Evolutionary conservation across 2,888 invertebrate species (phyloP).

Genomic region (Melieria omissa): DNA sequence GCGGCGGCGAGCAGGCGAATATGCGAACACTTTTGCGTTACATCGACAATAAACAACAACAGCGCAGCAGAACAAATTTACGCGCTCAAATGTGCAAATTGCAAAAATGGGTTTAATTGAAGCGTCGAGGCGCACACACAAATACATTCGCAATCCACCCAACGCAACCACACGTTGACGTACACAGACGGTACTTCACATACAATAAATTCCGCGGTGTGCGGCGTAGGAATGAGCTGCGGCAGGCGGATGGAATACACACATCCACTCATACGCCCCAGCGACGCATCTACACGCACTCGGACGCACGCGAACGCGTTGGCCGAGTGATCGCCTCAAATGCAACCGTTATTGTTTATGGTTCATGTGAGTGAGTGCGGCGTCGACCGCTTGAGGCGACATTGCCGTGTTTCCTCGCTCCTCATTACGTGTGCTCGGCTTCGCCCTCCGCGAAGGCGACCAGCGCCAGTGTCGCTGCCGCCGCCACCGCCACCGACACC

Average conservation of each 20-base stretch:
- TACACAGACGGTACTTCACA: neutral
- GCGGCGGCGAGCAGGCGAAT: too few relatives aligned
- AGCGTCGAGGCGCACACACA: neutral
- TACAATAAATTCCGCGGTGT: neutral
- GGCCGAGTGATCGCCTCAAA: neutral
- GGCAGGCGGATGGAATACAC: neutral
- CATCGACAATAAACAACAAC: neutral
- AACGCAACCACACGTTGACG: neutral
- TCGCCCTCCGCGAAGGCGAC: neutral
- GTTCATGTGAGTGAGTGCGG: neutral
- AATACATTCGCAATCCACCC: neutral
- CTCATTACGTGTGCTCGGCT: too few relatives aligned
- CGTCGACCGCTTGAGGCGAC: neutral
- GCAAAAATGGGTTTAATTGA: slow-evolving; percentile 2
- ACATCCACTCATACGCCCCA: neutral
- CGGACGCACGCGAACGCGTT: neutral
- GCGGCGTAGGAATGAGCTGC: neutral
- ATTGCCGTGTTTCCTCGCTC: neutral
- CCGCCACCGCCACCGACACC: neutral
- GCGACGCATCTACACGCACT: slow-evolving; percentile 4
- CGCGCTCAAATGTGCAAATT: slow-evolving; percentile 16
- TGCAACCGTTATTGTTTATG: slow-evolving; percentile 15
- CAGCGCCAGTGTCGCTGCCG: neutral
- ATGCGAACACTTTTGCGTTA: neutral
- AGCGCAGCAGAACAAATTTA: slow-evolving; percentile 4